Percentiles rank a stretch among this genome's conserved stretches.
Evolutionary conservation across 2,888 invertebrate genomes (phyloP).

Genomic region (Platycnemis pennipes): DNA sequence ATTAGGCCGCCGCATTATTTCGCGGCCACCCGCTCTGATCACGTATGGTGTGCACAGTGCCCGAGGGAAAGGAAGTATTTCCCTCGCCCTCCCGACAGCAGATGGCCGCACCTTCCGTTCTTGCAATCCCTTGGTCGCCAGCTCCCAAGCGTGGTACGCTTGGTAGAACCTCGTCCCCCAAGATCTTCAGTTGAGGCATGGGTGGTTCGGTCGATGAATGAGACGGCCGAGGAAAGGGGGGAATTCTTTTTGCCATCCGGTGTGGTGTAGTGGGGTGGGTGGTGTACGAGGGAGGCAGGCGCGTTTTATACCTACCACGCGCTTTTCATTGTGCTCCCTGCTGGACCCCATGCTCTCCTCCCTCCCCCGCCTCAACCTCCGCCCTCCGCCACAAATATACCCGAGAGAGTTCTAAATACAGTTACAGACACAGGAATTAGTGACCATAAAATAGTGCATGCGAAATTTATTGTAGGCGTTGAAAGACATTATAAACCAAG

Average conservation of each 20-base stretch:
- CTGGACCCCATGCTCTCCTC: neutral
- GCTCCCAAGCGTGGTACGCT: neutral
- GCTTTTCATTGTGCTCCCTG: neutral
- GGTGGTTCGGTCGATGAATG: slow-evolving; percentile 16
- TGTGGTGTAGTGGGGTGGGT: neutral
- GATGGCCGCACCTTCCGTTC: slow-evolving; percentile 18
- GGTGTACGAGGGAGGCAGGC: neutral
- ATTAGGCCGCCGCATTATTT: neutral
- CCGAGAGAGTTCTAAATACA: no score
- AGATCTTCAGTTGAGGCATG: neutral
- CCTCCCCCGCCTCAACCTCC: no score
- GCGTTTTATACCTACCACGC: neutral
- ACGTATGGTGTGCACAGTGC: neutral
- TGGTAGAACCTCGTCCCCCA: slow-evolving; percentile 10
- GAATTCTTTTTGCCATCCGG: neutral
- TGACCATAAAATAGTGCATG: no score
- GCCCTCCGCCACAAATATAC: no score
- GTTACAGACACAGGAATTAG: no score
- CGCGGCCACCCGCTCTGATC: neutral
- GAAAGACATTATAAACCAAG: no score
- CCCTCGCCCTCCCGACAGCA: slow-evolving; percentile 13
- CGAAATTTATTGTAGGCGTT: no score
- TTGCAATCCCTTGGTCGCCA: neutral
- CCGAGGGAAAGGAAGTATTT: neutral
- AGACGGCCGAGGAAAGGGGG: neutral